A percentile compares a stretch with the other conserved stretches of the same genome.
Conservation (phyloP, 1,140 invertebrate species). For the Pseudoatta argentina region DNA sequence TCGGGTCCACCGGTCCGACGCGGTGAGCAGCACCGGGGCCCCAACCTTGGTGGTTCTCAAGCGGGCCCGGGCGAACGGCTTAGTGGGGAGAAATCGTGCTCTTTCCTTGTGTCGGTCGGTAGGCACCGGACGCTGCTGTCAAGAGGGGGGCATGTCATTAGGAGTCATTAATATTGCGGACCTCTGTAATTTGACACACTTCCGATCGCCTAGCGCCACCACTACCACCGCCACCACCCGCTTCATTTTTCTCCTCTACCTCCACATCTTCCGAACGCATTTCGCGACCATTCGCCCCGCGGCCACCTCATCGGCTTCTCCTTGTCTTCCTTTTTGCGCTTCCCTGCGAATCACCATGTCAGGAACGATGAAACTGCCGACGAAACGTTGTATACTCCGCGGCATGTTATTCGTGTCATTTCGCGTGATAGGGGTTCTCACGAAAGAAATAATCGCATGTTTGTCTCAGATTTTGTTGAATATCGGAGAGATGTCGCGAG, state of each 20-base stretch:
- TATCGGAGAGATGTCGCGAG: neutral
- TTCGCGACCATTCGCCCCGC: slow-evolving; percentile 25
- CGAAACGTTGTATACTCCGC: slow-evolving; percentile 17
- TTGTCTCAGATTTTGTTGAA: neutral
- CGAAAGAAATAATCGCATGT: neutral
- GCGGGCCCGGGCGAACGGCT: neutral
- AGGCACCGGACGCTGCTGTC: slow-evolving; percentile 48
- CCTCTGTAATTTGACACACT: slow-evolving; percentile 86
- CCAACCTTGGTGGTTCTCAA: slow-evolving; percentile 43
- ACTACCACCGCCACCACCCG: slow-evolving; percentile 68
- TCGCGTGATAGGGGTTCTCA: slow-evolving; percentile 52
- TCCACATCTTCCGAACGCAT: slow-evolving; percentile 10
- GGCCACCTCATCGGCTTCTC: neutral
- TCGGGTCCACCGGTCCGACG: slow-evolving; percentile 63
- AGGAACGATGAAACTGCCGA: slow-evolving; percentile 37
- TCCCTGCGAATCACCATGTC: slow-evolving; percentile 21
- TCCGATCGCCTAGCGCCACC: slow-evolving; percentile 84
- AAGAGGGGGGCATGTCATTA: slow-evolving; percentile 83
- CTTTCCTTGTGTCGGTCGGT: slow-evolving; percentile 6
- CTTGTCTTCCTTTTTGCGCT: neutral
- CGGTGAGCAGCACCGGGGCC: neutral
- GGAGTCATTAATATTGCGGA: slow-evolving; percentile 83
- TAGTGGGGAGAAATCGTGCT: slow-evolving; percentile 38
- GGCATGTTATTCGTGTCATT: slow-evolving; percentile 74
- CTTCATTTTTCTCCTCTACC: slow-evolving; percentile 74